Percentiles rank a stretch among this genome's conserved stretches.
Evolutionary conservation across 2,797 vertebrate genomes (phyloP).

Genomic region (Coracias cyanogaster): DNA sequence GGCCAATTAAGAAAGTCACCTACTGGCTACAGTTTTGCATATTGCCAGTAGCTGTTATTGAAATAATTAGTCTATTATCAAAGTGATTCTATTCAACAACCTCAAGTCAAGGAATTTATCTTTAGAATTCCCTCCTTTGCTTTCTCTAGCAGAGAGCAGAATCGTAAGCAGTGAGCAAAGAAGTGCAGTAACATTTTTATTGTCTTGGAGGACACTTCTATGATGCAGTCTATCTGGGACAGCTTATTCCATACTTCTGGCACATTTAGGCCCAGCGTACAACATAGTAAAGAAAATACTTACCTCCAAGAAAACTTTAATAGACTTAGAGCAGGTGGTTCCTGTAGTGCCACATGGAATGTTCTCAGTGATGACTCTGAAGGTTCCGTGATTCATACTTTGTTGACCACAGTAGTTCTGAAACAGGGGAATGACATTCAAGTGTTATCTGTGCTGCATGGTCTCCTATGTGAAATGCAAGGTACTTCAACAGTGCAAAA

Average conservation of each 20-base stretch:
- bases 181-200: not conserved
- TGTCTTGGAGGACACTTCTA: not conserved
- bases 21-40: not conserved
- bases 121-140: not conserved
- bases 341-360: slow-evolving; percentile 91
- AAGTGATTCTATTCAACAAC: not conserved
- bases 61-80: not conserved
- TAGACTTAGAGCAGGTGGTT: slow-evolving; percentile 91
- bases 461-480: not conserved
- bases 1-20: not conserved
- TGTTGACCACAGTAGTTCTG: slow-evolving; percentile 85
- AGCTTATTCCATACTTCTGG: not conserved
- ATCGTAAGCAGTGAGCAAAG: not conserved
- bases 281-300: slow-evolving; percentile 9
- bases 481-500: not conserved
- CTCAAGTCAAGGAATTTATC: not conserved
- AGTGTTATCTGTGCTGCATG: not conserved
- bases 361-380: slow-evolving; percentile 91
- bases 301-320: slow-evolving; percentile 90
- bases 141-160: not conserved
- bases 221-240: not conserved
- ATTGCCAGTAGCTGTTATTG: not conserved
- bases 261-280: not conserved
- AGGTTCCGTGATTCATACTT: slow-evolving; percentile 72
- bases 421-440: not conserved